These are phyloP conservation scores for Ammodytes dubius DNA, from an alignment of 2,113 vertebrate genomes.

Conservation along the genomic window DNA sequence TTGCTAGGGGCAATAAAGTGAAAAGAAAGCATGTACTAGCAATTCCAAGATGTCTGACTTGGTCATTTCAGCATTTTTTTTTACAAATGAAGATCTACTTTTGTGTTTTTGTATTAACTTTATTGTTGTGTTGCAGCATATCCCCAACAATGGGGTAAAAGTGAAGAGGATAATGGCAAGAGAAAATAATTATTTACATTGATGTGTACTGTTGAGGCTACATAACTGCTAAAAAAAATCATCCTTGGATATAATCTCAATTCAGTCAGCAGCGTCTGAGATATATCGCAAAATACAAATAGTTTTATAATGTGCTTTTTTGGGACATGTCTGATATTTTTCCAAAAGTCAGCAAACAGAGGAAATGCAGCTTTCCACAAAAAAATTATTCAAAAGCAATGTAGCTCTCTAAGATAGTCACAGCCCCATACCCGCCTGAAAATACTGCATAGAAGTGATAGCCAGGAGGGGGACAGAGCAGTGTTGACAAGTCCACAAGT, in stretches of 20 bases:
- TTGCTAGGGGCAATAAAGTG: constrained; percentile 6
- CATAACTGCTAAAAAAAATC: not conserved
- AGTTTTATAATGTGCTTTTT: not conserved
- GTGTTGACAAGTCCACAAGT: constrained; percentile 4
- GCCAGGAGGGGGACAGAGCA: not conserved
- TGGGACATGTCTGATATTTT: not conserved
- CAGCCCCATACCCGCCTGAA: not conserved
- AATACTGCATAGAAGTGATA: not conserved
- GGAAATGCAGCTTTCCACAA: not conserved
- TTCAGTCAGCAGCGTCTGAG: not conserved
- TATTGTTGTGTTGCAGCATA: not conserved
- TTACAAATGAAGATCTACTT: constrained; percentile 12
- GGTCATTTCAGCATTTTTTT: not conserved
- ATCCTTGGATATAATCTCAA: not conserved
- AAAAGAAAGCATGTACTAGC: constrained; percentile 1
- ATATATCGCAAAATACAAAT: not conserved
- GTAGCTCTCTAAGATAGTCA: constrained; percentile 4
- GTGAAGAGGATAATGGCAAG: not conserved
- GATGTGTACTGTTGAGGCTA: not conserved
- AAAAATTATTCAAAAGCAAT: not conserved
- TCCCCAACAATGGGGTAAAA: not conserved
- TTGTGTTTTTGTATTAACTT: not conserved
- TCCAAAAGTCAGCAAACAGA: not conserved
- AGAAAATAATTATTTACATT: not conserved
- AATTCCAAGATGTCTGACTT: not conserved